Percentiles rank a stretch among this genome's conserved stretches.
These are phyloP conservation scores for Drosophila teissieri DNA, from an alignment of 1,140 invertebrate genomes.

Conservation along the genomic window DNA sequence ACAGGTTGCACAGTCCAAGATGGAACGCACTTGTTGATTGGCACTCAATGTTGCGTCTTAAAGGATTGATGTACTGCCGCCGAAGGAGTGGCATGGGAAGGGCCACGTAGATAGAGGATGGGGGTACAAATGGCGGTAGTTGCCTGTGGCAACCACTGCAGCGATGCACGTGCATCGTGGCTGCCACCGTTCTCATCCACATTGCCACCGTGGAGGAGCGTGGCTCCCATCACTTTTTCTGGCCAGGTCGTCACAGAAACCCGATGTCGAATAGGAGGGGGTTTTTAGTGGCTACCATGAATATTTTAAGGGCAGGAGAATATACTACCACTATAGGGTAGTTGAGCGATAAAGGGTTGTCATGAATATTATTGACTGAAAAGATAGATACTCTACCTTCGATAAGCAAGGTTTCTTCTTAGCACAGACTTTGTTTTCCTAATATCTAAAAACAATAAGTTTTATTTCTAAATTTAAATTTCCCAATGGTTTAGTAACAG, in stretches of 20 bases:
- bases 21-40: constrained; percentile 81
- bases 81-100: neutral
- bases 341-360: constrained; percentile 9
- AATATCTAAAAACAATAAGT: no score
- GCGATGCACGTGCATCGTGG: constrained; percentile 57
- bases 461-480: no score
- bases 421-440: no score
- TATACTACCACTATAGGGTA: neutral
- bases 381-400: neutral
- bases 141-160: constrained; percentile 60
- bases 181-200: neutral
- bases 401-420: neutral
- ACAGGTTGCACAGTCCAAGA: constrained; percentile 59
- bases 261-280: constrained; percentile 13
- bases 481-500: no score
- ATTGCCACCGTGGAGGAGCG: constrained; percentile 4
- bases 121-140: neutral
- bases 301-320: constrained; percentile 7
- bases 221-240: constrained; percentile 10
- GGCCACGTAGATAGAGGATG: neutral
- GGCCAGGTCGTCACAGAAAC: constrained; percentile 25
- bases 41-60: constrained; percentile 82
- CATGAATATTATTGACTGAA: constrained; percentile 2
- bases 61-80: constrained; percentile 76
- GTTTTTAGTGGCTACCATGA: constrained; percentile 37